Percentiles rank a stretch among this genome's conserved stretches.
phyloP scores from a whole-genome alignment of 1,140 invertebrate species.

The Mizuhopecten yessoensis region DNA sequence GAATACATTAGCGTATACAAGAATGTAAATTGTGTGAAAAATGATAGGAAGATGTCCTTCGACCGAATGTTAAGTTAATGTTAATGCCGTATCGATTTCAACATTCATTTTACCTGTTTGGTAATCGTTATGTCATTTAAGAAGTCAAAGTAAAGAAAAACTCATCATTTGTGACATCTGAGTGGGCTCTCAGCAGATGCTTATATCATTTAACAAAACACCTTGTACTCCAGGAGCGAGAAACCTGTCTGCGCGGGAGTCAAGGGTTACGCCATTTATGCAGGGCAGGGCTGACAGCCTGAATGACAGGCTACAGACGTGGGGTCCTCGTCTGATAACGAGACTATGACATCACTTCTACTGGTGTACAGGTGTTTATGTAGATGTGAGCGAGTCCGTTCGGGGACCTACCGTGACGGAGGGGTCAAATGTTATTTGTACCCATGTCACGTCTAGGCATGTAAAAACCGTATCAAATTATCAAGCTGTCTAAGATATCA shows the following conservation, averaged over 20 bases:
- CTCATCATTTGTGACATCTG: background rate
- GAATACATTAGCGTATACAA: background rate
- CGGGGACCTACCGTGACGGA: background rate
- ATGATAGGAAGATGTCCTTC: conserved; percentile 33
- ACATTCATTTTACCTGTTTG: background rate
- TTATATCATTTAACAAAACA: background rate
- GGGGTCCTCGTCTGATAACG: background rate
- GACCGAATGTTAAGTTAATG: background rate
- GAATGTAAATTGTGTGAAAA: conserved; percentile 10
- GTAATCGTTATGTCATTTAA: background rate
- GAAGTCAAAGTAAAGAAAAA: background rate
- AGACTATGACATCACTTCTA: background rate
- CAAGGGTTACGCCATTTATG: background rate
- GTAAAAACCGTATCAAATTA: conserved; percentile 23
- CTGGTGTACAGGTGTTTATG: conserved; percentile 24
- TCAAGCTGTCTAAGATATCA: background rate
- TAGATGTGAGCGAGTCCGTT: conserved; percentile 4
- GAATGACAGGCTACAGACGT: background rate
- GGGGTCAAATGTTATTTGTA: background rate
- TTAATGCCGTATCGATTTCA: background rate
- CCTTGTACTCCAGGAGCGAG: background rate
- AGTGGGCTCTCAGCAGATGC: background rate
- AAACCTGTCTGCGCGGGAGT: background rate
- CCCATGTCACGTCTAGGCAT: background rate
- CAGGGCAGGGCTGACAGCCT: background rate